A percentile compares a stretch with the other conserved stretches of the same genome.
phyloP scores from a whole-genome alignment of 2,113 vertebrate genomes.

The Agapornis roseicollis region DNA sequence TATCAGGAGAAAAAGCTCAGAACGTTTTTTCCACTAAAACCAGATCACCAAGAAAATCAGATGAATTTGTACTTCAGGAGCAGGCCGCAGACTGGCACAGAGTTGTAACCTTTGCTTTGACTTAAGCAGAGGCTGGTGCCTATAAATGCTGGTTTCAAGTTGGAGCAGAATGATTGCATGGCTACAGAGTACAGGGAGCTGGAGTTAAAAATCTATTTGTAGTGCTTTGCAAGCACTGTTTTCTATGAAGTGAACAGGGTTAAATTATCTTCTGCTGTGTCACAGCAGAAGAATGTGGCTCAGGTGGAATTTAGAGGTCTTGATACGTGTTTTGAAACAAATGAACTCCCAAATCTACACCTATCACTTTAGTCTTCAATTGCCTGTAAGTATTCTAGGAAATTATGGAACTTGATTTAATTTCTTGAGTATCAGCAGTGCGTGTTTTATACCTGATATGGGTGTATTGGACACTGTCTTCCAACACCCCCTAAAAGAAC shows the following conservation, averaged over 20 bases:
- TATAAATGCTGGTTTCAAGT: not conserved
- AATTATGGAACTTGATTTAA: not conserved
- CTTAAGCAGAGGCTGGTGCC: not conserved
- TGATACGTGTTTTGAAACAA: not conserved
- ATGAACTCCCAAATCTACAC: not conserved
- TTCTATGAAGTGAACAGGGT: not conserved
- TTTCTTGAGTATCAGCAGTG: not conserved
- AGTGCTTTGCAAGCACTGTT: not conserved
- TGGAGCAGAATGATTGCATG: not conserved
- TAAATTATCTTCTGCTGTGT: rapidly evolving
- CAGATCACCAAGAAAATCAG: not conserved
- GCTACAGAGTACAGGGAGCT: not conserved
- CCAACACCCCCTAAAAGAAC: not conserved
- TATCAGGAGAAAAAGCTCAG: not conserved
- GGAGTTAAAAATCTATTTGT: not conserved
- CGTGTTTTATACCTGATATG: not conserved
- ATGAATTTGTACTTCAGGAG: not conserved
- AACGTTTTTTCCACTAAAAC: not conserved
- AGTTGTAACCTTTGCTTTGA: not conserved
- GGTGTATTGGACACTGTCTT: not conserved
- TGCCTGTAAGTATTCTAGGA: not conserved
- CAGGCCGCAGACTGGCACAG: not conserved
- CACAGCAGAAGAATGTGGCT: not conserved
- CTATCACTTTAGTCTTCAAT: not conserved
- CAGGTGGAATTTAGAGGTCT: not conserved